These are phyloP conservation scores for Glaucidium brasilianum DNA, from an alignment of 2,113 vertebrate genomes.

Conservation along the genomic window DNA sequence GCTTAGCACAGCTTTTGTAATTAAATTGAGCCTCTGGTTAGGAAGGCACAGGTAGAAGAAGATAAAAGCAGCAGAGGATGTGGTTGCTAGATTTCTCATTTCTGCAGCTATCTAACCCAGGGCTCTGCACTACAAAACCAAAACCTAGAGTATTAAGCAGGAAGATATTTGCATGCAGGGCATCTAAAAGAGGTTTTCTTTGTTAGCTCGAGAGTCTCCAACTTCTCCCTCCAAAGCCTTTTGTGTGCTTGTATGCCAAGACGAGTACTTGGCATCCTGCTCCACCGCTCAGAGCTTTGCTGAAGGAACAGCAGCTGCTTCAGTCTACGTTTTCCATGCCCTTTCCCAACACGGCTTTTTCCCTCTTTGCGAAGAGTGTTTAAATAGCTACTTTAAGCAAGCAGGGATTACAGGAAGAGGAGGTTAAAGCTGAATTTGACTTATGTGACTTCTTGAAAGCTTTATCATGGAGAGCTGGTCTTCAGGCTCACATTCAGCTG, in stretches of 20 bases:
- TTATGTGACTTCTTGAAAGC: neutral
- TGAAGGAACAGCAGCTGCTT: conserved; percentile 10
- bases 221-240: neutral
- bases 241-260: neutral
- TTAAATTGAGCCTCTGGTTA: conserved; percentile 41
- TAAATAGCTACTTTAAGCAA: neutral
- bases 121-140: neutral
- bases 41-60: neutral
- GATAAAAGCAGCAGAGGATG: neutral
- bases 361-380: neutral
- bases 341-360: neutral
- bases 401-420: neutral
- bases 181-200: neutral
- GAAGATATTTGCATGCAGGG: neutral
- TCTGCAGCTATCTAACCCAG: neutral
- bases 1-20: conserved; percentile 17
- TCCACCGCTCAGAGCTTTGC: neutral
- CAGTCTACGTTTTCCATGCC: neutral
- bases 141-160: neutral
- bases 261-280: neutral
- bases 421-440: neutral
- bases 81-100: neutral
- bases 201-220: neutral
- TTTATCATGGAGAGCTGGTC: neutral
- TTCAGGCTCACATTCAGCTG: neutral